These are phyloP conservation scores for Brachionus sp. DNA, from an alignment of 1,140 invertebrate genomes.

Conservation along the genomic window DNA sequence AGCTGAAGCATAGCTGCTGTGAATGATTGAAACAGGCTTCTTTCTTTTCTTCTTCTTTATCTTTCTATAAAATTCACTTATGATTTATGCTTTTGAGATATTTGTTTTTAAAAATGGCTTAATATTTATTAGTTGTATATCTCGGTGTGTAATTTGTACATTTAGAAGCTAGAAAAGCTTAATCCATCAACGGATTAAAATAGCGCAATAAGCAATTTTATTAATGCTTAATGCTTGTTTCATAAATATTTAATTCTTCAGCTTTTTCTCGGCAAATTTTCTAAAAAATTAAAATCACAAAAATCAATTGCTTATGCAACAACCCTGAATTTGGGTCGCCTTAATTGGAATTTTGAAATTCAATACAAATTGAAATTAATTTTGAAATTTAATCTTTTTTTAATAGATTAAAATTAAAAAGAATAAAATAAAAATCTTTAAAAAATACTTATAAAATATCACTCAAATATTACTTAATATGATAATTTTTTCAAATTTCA, in stretches of 20 bases:
- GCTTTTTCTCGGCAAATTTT: too few relatives aligned
- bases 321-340: too few relatives aligned
- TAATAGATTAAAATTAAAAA: background rate
- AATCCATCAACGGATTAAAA: background rate
- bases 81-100: background rate
- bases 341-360: too few relatives aligned
- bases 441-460: too few relatives aligned
- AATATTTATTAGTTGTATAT: background rate
- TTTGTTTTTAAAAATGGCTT: background rate
- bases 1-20: background rate
- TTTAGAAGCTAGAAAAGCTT: background rate
- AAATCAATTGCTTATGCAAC: too few relatives aligned
- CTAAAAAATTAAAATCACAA: too few relatives aligned
- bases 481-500: too few relatives aligned
- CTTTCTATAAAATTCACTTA: background rate
- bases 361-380: background rate
- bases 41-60: too few relatives aligned
- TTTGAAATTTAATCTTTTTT: background rate
- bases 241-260: too few relatives aligned
- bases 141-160: background rate
- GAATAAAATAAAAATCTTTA: too few relatives aligned
- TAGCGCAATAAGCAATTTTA: background rate
- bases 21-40: background rate
- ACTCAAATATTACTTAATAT: too few relatives aligned
- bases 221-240: background rate